These are phyloP conservation scores for Cyclina sinensis DNA, from an alignment of 1,140 invertebrate genomes.

Conservation along the genomic window DNA sequence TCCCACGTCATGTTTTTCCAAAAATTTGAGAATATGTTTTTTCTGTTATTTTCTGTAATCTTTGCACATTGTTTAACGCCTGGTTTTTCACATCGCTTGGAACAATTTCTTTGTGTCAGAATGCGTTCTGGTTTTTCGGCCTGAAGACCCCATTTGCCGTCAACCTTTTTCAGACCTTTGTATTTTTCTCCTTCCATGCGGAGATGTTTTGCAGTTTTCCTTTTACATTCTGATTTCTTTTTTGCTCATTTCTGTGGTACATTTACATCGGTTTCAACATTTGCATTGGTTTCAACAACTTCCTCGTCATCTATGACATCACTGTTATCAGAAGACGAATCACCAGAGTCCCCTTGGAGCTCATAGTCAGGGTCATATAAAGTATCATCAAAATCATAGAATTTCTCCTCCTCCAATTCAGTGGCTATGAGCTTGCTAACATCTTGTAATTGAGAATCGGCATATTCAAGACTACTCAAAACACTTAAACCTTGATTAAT, in stretches of 20 bases:
- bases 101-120: constrained; percentile 25
- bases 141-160: background rate
- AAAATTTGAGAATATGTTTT: too few species aligned
- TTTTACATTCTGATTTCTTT: constrained; percentile 11
- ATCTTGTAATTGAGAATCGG: too few species aligned
- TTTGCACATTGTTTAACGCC: constrained; percentile 2
- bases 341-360: too few species aligned
- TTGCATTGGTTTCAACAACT: too few species aligned
- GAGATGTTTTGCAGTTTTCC: background rate
- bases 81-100: constrained; percentile 32
- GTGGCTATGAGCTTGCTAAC: too few species aligned
- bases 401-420: too few species aligned
- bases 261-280: constrained; percentile 2
- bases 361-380: too few species aligned
- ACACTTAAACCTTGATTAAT: constrained; percentile 5
- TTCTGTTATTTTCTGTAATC: constrained; percentile 19
- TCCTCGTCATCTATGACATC: too few species aligned
- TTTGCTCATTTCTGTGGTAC: background rate
- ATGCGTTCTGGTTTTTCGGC: constrained; percentile 26
- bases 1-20: too few species aligned
- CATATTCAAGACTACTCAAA: background rate
- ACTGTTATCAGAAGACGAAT: too few species aligned
- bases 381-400: too few species aligned
- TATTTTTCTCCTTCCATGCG: constrained; percentile 29
- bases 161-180: constrained; percentile 27